phyloP scores from a whole-genome alignment of 1,140 invertebrate species.

The Nebria ingens region DNA sequence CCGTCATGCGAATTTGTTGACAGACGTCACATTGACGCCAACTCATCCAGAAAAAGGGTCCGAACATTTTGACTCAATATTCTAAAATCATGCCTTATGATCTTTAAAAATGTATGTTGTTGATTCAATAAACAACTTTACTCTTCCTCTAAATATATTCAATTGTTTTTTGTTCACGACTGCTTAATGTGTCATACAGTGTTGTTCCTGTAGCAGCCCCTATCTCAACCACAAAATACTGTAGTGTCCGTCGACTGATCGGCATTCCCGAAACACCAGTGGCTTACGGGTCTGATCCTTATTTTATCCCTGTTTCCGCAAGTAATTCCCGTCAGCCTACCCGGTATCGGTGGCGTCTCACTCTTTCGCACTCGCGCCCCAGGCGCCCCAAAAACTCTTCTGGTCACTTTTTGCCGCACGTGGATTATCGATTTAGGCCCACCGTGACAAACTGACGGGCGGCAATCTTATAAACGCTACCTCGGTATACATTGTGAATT shows the following conservation, averaged over 20 bases:
- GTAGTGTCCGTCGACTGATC: too few species aligned
- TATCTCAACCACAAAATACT: too few species aligned
- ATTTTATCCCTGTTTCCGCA: constrained; percentile 23
- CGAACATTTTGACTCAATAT: too few species aligned
- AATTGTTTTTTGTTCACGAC: too few species aligned
- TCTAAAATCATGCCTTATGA: too few species aligned
- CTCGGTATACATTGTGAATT: neutral
- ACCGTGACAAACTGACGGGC: constrained; percentile 7
- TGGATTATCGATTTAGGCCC: constrained; percentile 6
- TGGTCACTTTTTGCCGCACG: constrained; percentile 15
- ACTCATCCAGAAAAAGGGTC: neutral
- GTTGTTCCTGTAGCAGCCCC: too few species aligned
- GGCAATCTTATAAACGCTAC: constrained; percentile 2
- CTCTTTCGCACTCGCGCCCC: too few species aligned
- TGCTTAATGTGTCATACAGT: too few species aligned
- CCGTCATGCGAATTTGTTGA: constrained; percentile 6
- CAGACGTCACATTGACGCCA: constrained; percentile 5
- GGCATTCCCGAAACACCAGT: constrained; percentile 21
- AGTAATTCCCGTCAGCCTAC: constrained; percentile 23
- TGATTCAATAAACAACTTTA: too few species aligned
- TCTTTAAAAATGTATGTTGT: too few species aligned
- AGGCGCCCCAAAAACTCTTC: constrained; percentile 18
- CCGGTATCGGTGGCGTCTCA: constrained; percentile 19
- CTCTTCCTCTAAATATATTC: too few species aligned
- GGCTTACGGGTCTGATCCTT: constrained; percentile 23